Evolutionary conservation across 2,113 vertebrate species (phyloP).

Genomic region (Aptenodytes patagonicus): DNA sequence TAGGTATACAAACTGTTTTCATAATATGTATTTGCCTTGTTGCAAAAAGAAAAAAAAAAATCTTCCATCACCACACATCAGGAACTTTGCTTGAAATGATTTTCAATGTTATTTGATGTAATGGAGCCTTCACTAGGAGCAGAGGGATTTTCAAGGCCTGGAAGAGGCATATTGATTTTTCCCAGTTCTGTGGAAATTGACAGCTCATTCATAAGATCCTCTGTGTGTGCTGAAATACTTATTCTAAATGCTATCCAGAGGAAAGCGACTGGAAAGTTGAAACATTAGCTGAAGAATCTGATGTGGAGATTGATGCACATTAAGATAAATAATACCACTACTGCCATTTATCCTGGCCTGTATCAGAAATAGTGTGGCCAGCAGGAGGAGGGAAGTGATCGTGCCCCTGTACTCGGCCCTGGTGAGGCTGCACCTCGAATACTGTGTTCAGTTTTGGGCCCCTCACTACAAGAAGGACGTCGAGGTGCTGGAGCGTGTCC

Average conservation of each 20-base stretch:
- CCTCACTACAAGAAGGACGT: too few species aligned
- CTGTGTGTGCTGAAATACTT: slow-evolving; percentile 32
- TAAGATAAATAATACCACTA: not conserved
- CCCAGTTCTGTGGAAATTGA: slow-evolving; percentile 55
- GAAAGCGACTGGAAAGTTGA: slow-evolving; percentile 16
- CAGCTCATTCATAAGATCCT: slow-evolving; percentile 62
- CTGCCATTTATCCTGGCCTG: not conserved
- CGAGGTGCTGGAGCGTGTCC: too few species aligned
- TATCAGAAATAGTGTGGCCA: too few species aligned
- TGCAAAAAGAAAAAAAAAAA: not conserved
- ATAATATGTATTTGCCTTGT: not conserved
- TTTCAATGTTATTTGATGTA: slow-evolving; percentile 30
- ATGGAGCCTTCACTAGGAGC: slow-evolving; percentile 28
- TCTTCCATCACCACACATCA: not conserved
- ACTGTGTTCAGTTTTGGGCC: too few species aligned
- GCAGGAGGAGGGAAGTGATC: too few species aligned
- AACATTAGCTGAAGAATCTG: slow-evolving; percentile 25
- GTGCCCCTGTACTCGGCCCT: too few species aligned
- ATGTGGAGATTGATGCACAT: not conserved
- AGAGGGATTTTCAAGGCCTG: slow-evolving; percentile 51
- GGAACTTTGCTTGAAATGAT: not conserved
- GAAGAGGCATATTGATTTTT: slow-evolving; percentile 63
- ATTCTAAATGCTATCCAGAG: slow-evolving; percentile 52
- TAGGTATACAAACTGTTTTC: not conserved
- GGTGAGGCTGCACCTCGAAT: too few species aligned